Conservation (phyloP, 2,888 invertebrate species). For the Malachius bipustulatus region DNA sequence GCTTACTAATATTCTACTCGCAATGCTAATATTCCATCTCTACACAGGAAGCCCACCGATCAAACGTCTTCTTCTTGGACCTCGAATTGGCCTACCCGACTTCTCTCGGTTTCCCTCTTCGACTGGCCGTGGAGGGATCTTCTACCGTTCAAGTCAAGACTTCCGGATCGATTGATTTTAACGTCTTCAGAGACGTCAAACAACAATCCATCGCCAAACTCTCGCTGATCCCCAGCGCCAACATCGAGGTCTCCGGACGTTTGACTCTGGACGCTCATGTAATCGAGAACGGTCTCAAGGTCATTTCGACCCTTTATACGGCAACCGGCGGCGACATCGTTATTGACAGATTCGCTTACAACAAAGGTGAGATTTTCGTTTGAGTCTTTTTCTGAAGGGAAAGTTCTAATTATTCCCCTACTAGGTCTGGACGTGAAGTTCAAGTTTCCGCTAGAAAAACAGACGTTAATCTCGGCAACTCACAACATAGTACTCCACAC, state of each 20-base stretch:
- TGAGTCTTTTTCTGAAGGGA: no score
- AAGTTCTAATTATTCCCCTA: slow-evolving; percentile 1
- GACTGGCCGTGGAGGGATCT: slow-evolving; percentile 61
- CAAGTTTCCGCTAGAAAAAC: slow-evolving; percentile 66
- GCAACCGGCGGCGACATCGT: slow-evolving; percentile 64
- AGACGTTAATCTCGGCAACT: slow-evolving; percentile 63
- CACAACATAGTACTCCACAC: slow-evolving; percentile 53
- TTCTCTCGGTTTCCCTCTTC: slow-evolving; percentile 68
- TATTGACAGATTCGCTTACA: slow-evolving; percentile 45
- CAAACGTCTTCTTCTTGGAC: slow-evolving; percentile 66
- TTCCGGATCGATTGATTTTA: slow-evolving; percentile 56
- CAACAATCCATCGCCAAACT: slow-evolving; percentile 52
- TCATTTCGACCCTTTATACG: slow-evolving; percentile 62
- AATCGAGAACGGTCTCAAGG: slow-evolving; percentile 62
- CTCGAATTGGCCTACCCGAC: slow-evolving; percentile 74
- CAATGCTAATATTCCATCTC: no score
- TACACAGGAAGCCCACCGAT: slow-evolving; percentile 49
- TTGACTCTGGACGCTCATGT: slow-evolving; percentile 56
- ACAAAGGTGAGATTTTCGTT: slow-evolving; percentile 35
- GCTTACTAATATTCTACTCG: no score
- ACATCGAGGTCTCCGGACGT: slow-evolving; percentile 49
- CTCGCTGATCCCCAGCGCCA: slow-evolving; percentile 62
- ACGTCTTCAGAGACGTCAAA: slow-evolving; percentile 47
- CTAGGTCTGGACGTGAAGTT: slow-evolving; percentile 54
- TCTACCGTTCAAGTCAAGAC: slow-evolving; percentile 62